phyloP scores from a whole-genome alignment of 2,888 invertebrate species.

The Mesorhabditis sp. region DNA sequence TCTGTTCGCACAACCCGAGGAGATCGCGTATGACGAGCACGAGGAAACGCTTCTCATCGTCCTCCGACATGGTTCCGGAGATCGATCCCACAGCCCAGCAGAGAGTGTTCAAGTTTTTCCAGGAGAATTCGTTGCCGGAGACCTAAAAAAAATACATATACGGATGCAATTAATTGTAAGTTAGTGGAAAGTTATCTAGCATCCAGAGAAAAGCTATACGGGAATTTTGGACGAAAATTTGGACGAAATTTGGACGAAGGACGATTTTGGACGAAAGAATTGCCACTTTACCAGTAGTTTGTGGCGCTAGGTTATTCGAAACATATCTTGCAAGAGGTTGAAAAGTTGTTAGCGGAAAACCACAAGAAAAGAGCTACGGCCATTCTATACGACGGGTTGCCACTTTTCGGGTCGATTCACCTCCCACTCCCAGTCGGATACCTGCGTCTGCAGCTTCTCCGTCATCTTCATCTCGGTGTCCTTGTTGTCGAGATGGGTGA shows the following conservation, averaged over 20 bases:
- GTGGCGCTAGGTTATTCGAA: background rate
- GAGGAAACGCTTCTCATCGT: conserved; percentile 96
- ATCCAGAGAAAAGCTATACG: background rate
- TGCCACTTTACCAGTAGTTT: background rate
- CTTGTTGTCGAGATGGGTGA: conserved; percentile 94
- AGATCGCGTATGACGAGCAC: conserved; percentile 93
- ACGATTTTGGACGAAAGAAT: too few relatives aligned
- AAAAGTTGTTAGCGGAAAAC: background rate
- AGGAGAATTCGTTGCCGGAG: conserved; percentile 96
- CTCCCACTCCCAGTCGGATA: background rate
- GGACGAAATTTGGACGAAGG: too few relatives aligned
- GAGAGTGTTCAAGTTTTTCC: conserved; percentile 97
- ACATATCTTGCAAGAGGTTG: background rate
- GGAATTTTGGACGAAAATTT: too few relatives aligned
- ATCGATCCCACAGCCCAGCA: conserved; percentile 99
- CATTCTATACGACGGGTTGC: too few relatives aligned
- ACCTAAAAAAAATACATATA: conserved; percentile 60
- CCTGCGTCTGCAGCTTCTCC: conserved; percentile 89
- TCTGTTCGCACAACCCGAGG: conserved; percentile 93
- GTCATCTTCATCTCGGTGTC: conserved; percentile 99
- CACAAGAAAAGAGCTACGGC: too few relatives aligned
- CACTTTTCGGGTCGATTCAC: conserved; percentile 58
- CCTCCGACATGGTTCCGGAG: conserved; percentile 97
- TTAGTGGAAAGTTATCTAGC: background rate
- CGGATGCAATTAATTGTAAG: background rate